These are phyloP conservation scores for Copsychus sechellarum DNA, from an alignment of 2,113 vertebrate genomes.

Conservation along the genomic window DNA sequence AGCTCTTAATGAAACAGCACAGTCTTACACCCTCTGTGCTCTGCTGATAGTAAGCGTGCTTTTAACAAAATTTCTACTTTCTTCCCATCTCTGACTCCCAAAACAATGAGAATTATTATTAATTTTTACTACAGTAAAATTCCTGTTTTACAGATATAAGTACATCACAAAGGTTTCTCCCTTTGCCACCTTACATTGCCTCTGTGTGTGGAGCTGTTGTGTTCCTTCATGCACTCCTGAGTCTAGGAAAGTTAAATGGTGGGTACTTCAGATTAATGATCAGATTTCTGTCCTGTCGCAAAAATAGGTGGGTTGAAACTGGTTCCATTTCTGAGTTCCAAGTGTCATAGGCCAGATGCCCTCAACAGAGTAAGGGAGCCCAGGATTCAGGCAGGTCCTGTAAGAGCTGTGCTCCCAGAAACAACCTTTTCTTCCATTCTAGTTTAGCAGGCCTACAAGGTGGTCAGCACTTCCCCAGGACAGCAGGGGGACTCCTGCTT, in stretches of 20 bases:
- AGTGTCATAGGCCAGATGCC: fast-evolving
- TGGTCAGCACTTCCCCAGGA: no score
- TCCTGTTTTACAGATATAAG: background rate
- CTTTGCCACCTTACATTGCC: fast-evolving
- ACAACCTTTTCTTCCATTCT: background rate
- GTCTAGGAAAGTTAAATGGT: no score
- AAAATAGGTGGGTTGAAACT: no score
- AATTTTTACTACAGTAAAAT: background rate
- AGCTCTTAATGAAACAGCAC: background rate
- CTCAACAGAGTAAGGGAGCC: background rate
- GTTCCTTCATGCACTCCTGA: fast-evolving
- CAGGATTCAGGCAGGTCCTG: fast-evolving
- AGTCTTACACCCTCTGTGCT: background rate
- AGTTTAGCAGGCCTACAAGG: no score
- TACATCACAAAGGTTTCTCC: fast-evolving
- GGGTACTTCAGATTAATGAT: background rate
- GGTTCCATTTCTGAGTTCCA: background rate
- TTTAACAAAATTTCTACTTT: background rate
- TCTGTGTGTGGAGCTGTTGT: fast-evolving
- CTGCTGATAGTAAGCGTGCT: background rate
- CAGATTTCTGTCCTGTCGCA: background rate
- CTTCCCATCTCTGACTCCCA: background rate
- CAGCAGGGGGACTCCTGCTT: background rate
- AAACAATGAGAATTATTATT: background rate
- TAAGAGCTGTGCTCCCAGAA: background rate